Base-by-base conservation (phyloP, 2,113 vertebrate species). In the Oryzias javanicus region DNA sequence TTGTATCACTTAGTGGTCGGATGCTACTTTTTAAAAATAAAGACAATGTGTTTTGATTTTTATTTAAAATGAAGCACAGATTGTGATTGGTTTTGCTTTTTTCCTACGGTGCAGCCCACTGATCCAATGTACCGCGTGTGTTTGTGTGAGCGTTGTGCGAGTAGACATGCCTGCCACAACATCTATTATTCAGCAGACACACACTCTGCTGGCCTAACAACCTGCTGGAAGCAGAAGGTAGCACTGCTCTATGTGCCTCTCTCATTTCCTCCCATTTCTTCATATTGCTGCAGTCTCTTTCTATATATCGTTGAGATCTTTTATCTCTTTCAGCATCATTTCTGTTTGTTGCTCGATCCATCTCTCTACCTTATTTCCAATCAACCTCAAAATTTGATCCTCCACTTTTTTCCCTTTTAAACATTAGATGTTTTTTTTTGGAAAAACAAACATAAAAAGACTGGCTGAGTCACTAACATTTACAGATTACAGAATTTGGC, bases 151-250 rank as follows among this genome's bases (percentile, higher is more conserved):
- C 49, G 60, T 44, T 49, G 49, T 50, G 61, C 49, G n/a, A 50
- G 57, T 40, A 46, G 74, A 78, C 65, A 85, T 81, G 80, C 70
- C 64, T 71, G 73, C 80, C 74, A 64, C 72, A 67, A 24, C 67
- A 88, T 88, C 73, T 77, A 87, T 87, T 85, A 87, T 87, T 85
- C 80, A 87, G 64, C 58, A 85, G 74, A 76, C 81, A 84, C 74
- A 83, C 81, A 82, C 86, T 83, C 76, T 79, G 46, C 76, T 79
- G 74, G 81, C 64, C 79, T 83, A 83, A 83, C 82, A 84, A 84
- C 72, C 79, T 72, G 75, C 81, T 72, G 79, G 84, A 84, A 85
- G 76, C 70, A 75, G 59, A 64, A 67, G 74, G 74, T 72, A 77
- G 72, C 72, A 64, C 48, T 78, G 53, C 42, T 56, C 4, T 66